Evolutionary conservation across 2,113 vertebrate species (phyloP).

Genomic region (Zosterops japonicus): DNA sequence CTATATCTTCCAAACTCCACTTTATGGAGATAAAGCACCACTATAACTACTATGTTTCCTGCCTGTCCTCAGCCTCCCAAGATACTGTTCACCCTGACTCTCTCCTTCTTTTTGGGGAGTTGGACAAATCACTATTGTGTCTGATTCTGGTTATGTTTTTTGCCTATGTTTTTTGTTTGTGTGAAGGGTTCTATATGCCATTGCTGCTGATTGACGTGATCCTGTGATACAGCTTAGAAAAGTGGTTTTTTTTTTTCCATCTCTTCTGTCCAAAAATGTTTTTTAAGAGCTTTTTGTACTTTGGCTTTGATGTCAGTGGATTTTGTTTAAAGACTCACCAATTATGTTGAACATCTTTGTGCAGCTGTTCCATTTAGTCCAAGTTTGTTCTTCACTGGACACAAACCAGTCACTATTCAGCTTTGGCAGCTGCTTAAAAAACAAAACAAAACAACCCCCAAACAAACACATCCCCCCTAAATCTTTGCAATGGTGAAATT

Average conservation of each 20-base stretch:
- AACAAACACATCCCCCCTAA: background rate
- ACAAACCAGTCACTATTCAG: background rate
- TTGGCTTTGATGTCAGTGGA: background rate
- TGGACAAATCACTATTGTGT: background rate
- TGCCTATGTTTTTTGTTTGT: no score
- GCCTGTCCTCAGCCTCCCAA: background rate
- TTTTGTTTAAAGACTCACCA: background rate
- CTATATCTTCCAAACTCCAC: background rate
- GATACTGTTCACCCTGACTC: background rate
- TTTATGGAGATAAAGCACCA: background rate
- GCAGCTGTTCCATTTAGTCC: background rate
- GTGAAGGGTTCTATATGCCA: background rate
- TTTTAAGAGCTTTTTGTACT: background rate
- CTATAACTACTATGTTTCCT: background rate
- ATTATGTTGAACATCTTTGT: background rate
- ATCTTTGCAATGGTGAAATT: background rate
- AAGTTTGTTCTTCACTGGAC: background rate
- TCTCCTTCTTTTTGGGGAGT: background rate
- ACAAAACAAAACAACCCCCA: background rate
- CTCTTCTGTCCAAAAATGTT: background rate
- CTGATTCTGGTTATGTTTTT: background rate
- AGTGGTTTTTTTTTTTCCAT: background rate
- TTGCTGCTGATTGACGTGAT: conserved; percentile 4
- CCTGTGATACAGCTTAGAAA: background rate
- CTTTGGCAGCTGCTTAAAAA: background rate